Evolutionary conservation across 2,888 invertebrate genomes (phyloP), one percentile per base, ranked within the genome.

Genomic region (Ryuthela nishihirai): DNA sequence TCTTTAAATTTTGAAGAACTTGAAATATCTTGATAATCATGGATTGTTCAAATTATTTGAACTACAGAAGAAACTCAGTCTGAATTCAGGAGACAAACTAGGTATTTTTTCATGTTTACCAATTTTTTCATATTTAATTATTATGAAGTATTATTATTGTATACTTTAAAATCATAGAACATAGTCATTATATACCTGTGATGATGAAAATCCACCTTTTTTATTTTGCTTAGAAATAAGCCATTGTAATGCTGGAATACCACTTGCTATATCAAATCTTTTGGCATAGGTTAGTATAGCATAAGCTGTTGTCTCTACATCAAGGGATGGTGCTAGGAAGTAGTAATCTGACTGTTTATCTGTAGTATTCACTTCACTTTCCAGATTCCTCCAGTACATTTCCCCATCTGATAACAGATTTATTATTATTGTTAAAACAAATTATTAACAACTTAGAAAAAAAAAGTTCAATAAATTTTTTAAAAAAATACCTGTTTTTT

Each of bases 301-400:
- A 74, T 95, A 97, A 0, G 94, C 84, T 0, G 95, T 93, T 67
- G 90, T 88, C 73, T 90, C 89, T 3, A 95, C 83, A 67, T 87
- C 84, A 1, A 85, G 81, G 0, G 87, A 84, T 58, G 82, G 81
- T 0, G 88, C 83, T 60, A 82, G 74, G 34, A 58, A 66, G 49
- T 66, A 67, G 39, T 65, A 65, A 64, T 67, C 69, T 64, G 63
- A 68, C 41, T 65, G 62, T 42, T 65, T 56, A 4, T 59, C 54
- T 6, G 46, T 63, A 25, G 55, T 55, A 46, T 64, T 66, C 47
- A 66, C 56, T 63, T 70, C 62, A 20, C 64, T 65, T 12, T 67
- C 67, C 40, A 60, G 82, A 59, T 85, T 85, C 38, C 83, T 82
- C 93, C 93, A 94, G 85, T 88, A 90, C 68, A 85, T 84, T 68